Base-by-base conservation (phyloP, 2,888 invertebrate species). In the Pycnomerus fuliginosus region DNA sequence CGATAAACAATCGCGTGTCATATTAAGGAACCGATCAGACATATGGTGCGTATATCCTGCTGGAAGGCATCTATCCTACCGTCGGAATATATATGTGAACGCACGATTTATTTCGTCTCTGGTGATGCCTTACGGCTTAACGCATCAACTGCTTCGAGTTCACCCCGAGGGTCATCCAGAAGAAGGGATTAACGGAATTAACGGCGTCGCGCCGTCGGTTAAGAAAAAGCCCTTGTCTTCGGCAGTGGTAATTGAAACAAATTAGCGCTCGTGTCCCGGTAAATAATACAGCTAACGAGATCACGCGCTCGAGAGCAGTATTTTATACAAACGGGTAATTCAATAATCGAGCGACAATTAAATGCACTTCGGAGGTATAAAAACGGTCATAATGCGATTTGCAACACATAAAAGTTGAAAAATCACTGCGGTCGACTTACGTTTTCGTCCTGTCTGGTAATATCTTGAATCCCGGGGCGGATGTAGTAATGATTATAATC, bases 251-350 rank as follows among this genome's bases (percentile, higher is more conserved):
- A 69, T 68, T 69, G 67, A 69, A 64, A 69, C 67, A 67, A 68
- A 69, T 69, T 66, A 65, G 67, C 59, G 60, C 58, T 59, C 61
- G 66, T 64, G 61, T 62, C 61, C 56, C 61, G 62, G 64, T 65
- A 67, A 66, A 68, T 67, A 68, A 66, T 63, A 61, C 58, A 61
- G 60, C 61, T 68, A 68, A 68, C 65, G 56, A 65, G 65, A 66
- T 67, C 62, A 58, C 56, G 56, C 60, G 52, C 57, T 42, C 49
- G 25, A 48, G 47, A 54, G 50, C 52, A 45, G 54, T 61, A 62
- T 62, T 63, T 62, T 56, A 52, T 55, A 53, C 53, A 61, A 63
- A 64, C 54, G 57, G 58, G 60, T 65, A 64, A 65, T 60, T 64
- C 60, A 57, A 64, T 66, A 61, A 64, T 59, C 56, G 59, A 48